Evolutionary conservation across 2,888 invertebrate genomes (phyloP), one percentile per base, ranked within the genome.

Genomic region (Watsonalla binaria): DNA sequence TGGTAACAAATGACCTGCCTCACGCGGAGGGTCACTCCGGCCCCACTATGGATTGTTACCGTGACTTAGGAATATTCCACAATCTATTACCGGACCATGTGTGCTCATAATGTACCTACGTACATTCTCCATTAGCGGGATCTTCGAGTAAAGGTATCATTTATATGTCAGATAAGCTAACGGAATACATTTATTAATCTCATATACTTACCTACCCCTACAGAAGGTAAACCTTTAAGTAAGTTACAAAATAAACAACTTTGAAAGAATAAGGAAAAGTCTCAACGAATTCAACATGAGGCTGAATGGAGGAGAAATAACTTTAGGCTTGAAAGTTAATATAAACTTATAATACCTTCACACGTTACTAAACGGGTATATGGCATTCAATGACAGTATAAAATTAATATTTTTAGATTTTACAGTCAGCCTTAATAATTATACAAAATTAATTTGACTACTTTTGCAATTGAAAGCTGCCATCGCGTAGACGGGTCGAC

Each of bases 1-100:
- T 52, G 46, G 45, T 59, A 54, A 46, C 53, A 58, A 45, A 52
- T 56, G 47, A 49, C 37, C 49, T 49, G 37, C 39, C 15, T 15
- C 46, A 42, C 11, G 42, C 11, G 42, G 42, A 42, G 42, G 42
- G 42, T 42, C 42, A 42, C 42, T 42, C 42, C 42, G 42, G 42
- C 42, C 42, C 42, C 11, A 11, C 11, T 42, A 11, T 42, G 42
- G 42, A 42, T 42, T 42, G 42, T 42, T 42, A 42, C 11, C 42
- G 42, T 42, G 42, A 42, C 42, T 42, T 42, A 42, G 42, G 42
- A 42, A 42, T 42, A 42, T 42, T 42, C 42, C 8, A 42, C 11
- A 42, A 42, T 42, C 42, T 42, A 42, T 42, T 42, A 42, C 42
- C 11, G 11, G 9, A 8, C 11, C 2, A 11, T 42, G 42, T 42